Evolutionary conservation across 2,797 vertebrate species (phyloP), one percentile per base, ranked within the genome.

Genomic region (Pipistrellus pipistrellus): DNA sequence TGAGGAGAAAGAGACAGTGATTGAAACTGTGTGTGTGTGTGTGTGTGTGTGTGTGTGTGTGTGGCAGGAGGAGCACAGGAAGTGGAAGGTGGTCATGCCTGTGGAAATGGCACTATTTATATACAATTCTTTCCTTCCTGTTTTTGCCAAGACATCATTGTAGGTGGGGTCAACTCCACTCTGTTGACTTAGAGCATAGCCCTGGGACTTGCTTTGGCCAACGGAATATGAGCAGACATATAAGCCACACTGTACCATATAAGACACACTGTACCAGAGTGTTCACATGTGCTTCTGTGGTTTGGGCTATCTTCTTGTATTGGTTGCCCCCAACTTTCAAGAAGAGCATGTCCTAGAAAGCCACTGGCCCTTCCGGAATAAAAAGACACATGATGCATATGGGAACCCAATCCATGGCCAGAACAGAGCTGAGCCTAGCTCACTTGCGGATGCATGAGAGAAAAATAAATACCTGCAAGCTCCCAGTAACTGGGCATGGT

Each of bases 221-320:
- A 23, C 20, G 77, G 46, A 35, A 18, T 17, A 4, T 20, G 15
- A 69, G n/a, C 51, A 38, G 83, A 75, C 1, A 1, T 38, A 51
- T 11, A 48, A 0, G 2, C 15, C 1, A 0, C 8, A 1, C 0
- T 4, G 21, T 23, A 25, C 11, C 44, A 46, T 38, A 51, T 11
- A 48, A 0, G 2, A 15, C 1, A 0, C 8, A 1, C 0, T 4
- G 21, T 23, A 25, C 11, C 44, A 46, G 80, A 53, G 59, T 32
- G 14, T 69, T 35, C 59, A 41, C 18, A 1, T 6, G 41, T 18
- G 13, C 41, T 41, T 51, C 25, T 4, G 4, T 12, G 38, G n/a
- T 38, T 30, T 82, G 38, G 32, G 68, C 27, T 59, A 21, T 44
- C 18, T 17, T 64, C 53, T 21, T 18, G 7, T 8, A 21, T 57